phyloP scores from a whole-genome alignment of 2,888 invertebrate species.

The Laothoe populi region DNA sequence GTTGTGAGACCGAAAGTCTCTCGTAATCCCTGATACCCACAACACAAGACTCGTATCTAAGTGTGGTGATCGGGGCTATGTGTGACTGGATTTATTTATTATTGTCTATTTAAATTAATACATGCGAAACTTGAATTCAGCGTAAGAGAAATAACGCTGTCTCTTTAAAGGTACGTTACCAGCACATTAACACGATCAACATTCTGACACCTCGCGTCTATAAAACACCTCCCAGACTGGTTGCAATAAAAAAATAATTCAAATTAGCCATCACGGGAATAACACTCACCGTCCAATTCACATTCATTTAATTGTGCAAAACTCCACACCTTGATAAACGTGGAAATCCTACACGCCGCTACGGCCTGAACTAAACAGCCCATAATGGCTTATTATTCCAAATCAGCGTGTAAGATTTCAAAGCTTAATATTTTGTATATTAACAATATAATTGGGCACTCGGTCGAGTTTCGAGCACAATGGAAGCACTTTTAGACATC shows the following conservation, averaged over 20 bases:
- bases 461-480: slow-evolving; percentile 66
- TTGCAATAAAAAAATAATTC: slow-evolving; percentile 1
- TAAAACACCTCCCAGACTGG: slow-evolving; percentile 12
- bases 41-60: too few relatives aligned
- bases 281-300: neutral
- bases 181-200: neutral
- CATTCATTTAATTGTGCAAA: slow-evolving; percentile 20
- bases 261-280: slow-evolving; percentile 18
- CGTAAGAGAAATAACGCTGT: neutral
- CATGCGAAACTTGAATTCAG: neutral
- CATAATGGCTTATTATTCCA: slow-evolving; percentile 80
- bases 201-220: neutral
- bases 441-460: slow-evolving; percentile 85
- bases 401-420: slow-evolving; percentile 76
- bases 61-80: too few relatives aligned
- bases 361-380: slow-evolving; percentile 20
- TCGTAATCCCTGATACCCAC: too few relatives aligned
- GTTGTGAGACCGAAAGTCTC: too few relatives aligned
- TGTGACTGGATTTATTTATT: too few relatives aligned
- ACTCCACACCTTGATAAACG: slow-evolving; percentile 26
- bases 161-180: neutral
- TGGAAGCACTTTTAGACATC: slow-evolving; percentile 71
- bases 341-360: slow-evolving; percentile 53
- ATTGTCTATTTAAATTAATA: too few relatives aligned
- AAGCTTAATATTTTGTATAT: slow-evolving; percentile 81